Percentiles rank a stretch among this genome's conserved stretches.
Conservation (phyloP, 2,113 vertebrate genomes). For the Leptosomus discolor region DNA sequence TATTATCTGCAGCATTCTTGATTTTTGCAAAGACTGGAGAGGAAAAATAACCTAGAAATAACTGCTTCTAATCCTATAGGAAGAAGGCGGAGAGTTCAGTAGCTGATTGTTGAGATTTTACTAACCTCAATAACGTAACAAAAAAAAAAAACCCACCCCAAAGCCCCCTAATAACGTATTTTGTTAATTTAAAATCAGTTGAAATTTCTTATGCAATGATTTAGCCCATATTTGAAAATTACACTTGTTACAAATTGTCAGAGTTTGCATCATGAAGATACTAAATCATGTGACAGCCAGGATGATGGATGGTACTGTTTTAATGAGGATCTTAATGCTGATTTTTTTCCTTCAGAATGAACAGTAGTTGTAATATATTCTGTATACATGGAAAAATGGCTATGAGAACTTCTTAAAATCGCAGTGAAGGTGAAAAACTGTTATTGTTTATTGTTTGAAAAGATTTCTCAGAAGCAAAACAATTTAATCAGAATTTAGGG, state of each 20-base stretch:
- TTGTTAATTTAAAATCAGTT: neutral
- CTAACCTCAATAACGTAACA: neutral
- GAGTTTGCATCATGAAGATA: neutral
- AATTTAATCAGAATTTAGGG: neutral
- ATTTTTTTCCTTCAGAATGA: neutral
- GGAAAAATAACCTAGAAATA: neutral
- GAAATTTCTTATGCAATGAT: neutral
- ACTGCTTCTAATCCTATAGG: neutral
- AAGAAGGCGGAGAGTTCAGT: neutral
- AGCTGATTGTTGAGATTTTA: neutral
- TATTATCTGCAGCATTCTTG: neutral
- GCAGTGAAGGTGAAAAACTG: neutral
- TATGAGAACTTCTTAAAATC: neutral
- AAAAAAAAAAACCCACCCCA: neutral
- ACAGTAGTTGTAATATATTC: neutral
- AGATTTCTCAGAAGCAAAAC: neutral
- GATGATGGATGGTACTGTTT: neutral
- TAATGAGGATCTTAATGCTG: neutral
- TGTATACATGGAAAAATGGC: neutral
- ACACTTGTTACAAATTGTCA: neutral
- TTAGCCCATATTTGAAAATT: neutral
- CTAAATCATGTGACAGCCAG: neutral
- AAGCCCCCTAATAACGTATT: neutral
- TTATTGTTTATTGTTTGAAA: neutral
- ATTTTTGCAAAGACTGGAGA: neutral